Evolutionary conservation across 2,888 invertebrate species (phyloP).

Genomic region (Spilarctia lutea): DNA sequence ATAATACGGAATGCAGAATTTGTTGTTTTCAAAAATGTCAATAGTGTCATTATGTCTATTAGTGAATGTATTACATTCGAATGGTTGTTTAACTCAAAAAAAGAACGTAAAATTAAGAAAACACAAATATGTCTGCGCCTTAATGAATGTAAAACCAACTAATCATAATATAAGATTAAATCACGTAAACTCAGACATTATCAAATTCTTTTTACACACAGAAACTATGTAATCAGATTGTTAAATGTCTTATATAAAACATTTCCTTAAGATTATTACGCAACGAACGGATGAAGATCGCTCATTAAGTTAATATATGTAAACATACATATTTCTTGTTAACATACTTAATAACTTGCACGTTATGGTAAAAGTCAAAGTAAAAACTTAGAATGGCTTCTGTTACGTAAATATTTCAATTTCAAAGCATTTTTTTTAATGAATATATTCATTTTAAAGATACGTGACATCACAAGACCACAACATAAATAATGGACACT

Average conservation of each 20-base stretch:
- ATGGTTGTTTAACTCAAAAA: background rate
- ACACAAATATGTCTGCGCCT: background rate
- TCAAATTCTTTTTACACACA: constrained; percentile 2
- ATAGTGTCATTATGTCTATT: background rate
- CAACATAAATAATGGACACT: background rate
- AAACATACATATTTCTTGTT: constrained; percentile 32
- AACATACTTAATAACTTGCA: constrained; percentile 31
- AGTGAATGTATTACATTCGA: background rate
- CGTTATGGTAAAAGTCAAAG: constrained; percentile 35
- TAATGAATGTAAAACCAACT: background rate
- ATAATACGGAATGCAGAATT: background rate
- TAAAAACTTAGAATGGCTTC: constrained; percentile 23
- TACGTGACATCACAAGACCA: background rate
- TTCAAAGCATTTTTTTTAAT: background rate
- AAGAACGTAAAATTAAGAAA: background rate
- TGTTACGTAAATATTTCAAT: constrained; percentile 30
- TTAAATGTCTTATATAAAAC: constrained; percentile 32
- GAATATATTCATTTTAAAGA: constrained; percentile 1
- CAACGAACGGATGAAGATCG: constrained; percentile 25
- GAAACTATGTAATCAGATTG: constrained; percentile 18
- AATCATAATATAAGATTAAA: background rate
- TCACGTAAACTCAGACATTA: background rate
- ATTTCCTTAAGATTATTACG: constrained; percentile 36
- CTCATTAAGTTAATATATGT: constrained; percentile 49
- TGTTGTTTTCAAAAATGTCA: background rate